Base-by-base conservation (phyloP, 2,888 invertebrate species). In the Urechis unicinctus region DNA sequence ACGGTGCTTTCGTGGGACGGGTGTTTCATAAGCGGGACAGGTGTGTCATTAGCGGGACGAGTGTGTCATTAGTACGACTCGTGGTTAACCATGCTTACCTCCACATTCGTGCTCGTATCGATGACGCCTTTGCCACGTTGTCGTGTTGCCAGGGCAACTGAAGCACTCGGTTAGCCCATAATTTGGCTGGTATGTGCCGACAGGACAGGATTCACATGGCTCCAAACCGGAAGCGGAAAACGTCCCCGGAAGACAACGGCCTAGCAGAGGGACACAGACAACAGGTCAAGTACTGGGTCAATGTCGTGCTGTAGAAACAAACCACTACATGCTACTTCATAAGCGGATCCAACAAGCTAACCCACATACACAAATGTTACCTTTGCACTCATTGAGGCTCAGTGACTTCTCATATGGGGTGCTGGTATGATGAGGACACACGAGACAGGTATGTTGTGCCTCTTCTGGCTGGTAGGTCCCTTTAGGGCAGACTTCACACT, bases 391-490 rank as follows among this genome's bases (percentile, higher is more conserved):
- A 2, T 66, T 60, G 26, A 69, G 62, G 51, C 73, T 77, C 60
- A 72, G 78, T 5, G 80, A 77, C 58, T 77, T 73, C 28, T 70
- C 68, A 24, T 78, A 79, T 57, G 79, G 79, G 0, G 86, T 86
- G 1, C 83, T 85, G 52, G 81, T 81, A 64, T 82, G 74, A 24
- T 71, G 65, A 0, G 86, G 85, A 67, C 86, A 87, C 22, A 77
- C 70, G 17, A 75, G 69, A 66, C 86, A 87, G 0, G 77, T 68
- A 0, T 75, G 71, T 57, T 83, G 82, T 2, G 84, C 85, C 31
- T 79, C 76, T 41, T 74, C 65, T 29, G 82, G 80, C 63, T 84
- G 85, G 67, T 83, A 86, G n/a, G 79, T 80, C 1, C 85, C 85
- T 51, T 81, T 73, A 9, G 78, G 76, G 68, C 86, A 86, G 30